These are phyloP conservation scores for Pionites leucogaster DNA, from an alignment of 2,113 vertebrate species.

Conservation along the genomic window DNA sequence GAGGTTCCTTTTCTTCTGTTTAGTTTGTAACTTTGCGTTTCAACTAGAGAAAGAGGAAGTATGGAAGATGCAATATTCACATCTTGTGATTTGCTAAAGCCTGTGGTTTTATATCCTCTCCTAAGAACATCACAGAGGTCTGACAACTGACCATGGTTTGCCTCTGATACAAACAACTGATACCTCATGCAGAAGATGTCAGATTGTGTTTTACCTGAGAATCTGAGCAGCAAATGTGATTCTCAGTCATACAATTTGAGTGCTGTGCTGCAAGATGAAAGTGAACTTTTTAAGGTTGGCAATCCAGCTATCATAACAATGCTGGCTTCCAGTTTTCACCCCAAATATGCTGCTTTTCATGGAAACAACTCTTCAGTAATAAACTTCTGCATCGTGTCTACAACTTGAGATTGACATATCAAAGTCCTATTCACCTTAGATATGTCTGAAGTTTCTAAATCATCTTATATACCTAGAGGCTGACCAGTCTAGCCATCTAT, in stretches of 20 bases:
- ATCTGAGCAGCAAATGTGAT: background rate
- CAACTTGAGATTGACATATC: background rate
- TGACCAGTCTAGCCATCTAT: background rate
- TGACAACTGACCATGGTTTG: background rate
- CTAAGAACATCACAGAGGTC: background rate
- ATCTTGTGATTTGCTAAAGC: background rate
- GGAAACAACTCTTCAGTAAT: background rate
- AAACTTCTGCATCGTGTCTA: background rate
- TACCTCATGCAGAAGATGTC: background rate
- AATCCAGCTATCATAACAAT: background rate
- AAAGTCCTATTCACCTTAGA: background rate
- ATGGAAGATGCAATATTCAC: background rate
- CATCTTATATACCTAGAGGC: background rate
- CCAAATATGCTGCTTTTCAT: background rate
- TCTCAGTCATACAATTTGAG: background rate
- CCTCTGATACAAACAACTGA: background rate
- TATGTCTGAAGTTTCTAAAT: background rate
- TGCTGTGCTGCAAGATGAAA: background rate
- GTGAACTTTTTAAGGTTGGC: background rate
- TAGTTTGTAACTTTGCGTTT: background rate
- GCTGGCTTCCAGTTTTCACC: background rate
- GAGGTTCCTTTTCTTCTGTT: background rate
- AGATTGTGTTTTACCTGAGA: background rate
- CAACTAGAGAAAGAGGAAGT: background rate
- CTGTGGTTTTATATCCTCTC: background rate